Evolutionary conservation across 2,888 invertebrate genomes (phyloP).

Genomic region (Aromia moschata): DNA sequence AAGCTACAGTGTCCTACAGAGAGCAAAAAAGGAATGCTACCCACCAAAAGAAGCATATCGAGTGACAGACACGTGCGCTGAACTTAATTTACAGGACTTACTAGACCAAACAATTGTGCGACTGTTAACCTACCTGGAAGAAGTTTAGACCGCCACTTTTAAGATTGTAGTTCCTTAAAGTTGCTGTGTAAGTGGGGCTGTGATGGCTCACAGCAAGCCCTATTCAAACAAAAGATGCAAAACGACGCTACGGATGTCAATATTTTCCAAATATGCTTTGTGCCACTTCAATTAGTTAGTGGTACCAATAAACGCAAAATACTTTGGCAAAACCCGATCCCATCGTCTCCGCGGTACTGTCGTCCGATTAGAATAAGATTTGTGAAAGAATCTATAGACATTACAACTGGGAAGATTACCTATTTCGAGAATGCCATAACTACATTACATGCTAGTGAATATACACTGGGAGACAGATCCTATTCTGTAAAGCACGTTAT

Average conservation of each 20-base stretch:
- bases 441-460: background rate
- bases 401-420: constrained; percentile 40
- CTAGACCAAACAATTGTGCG: constrained; percentile 15
- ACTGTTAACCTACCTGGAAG: constrained; percentile 18
- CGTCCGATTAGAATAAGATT: constrained; percentile 49
- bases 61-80: constrained; percentile 21
- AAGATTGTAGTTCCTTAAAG: constrained; percentile 15
- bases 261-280: constrained; percentile 51
- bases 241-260: constrained; percentile 40
- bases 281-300: constrained; percentile 37
- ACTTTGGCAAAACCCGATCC: constrained; percentile 49
- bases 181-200: constrained; percentile 47
- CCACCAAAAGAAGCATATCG: constrained; percentile 7
- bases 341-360: constrained; percentile 49
- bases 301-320: constrained; percentile 32
- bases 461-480: background rate
- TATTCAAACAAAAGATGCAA: constrained; percentile 48
- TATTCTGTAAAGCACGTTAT: constrained; percentile 20
- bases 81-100: constrained; percentile 19
- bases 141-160: constrained; percentile 8
- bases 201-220: constrained; percentile 43
- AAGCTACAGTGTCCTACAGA: constrained; percentile 22
- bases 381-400: constrained; percentile 42
- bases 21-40: constrained; percentile 25
- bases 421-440: constrained; percentile 32